phyloP scores from a whole-genome alignment of 2,888 invertebrate species.

The Heliconius erato region DNA sequence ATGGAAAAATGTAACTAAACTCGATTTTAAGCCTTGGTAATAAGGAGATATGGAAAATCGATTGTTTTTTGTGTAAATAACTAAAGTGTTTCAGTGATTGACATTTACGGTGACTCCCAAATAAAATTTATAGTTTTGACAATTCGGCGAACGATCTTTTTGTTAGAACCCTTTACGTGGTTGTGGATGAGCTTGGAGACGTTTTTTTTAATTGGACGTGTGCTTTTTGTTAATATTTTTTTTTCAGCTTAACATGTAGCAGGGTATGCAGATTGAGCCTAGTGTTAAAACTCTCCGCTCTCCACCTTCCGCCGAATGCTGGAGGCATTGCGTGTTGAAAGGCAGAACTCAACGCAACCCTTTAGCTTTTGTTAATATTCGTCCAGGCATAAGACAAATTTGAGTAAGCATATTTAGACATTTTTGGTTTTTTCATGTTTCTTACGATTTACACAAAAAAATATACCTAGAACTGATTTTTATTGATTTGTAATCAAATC shows the following conservation, averaged over 20 bases:
- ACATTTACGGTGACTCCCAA: slow-evolving; percentile 71
- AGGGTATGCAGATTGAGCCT: no score
- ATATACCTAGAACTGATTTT: not conserved
- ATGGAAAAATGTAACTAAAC: slow-evolving; percentile 42
- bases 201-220: slow-evolving; percentile 26
- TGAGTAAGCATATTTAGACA: not conserved
- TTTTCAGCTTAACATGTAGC: no score
- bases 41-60: slow-evolving; percentile 42
- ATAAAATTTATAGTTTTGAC: slow-evolving; percentile 73
- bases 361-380: not conserved
- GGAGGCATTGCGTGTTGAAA: no score
- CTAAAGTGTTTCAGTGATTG: slow-evolving; percentile 69
- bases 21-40: slow-evolving; percentile 48
- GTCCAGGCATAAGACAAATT: not conserved
- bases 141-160: slow-evolving; percentile 77
- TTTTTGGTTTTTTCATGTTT: no score
- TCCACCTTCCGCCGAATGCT: no score
- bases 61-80: slow-evolving; percentile 51
- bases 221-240: not conserved
- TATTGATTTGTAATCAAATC: not conserved
- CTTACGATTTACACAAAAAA: not conserved
- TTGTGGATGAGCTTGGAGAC: slow-evolving; percentile 58
- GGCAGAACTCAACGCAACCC: no score
- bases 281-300: no score
- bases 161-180: slow-evolving; percentile 69